Conservation (phyloP, 2,113 vertebrate species). For the Paracanthobrama guichenoti region DNA sequence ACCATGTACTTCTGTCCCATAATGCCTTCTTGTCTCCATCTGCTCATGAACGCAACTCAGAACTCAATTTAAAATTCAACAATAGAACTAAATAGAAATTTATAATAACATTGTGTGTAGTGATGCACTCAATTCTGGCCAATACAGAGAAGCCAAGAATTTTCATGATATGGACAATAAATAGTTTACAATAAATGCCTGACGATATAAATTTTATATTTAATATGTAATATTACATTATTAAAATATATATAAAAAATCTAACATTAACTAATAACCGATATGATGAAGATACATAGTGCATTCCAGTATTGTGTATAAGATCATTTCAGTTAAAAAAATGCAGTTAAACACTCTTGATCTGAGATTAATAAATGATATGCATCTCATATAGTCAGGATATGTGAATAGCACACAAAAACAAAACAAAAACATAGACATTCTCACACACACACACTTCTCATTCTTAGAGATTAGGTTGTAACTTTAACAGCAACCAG, state of each 20-base stretch:
- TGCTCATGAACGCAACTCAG: neutral
- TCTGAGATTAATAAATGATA: neutral
- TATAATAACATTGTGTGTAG: neutral
- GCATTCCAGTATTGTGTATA: neutral
- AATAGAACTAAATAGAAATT: neutral
- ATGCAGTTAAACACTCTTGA: neutral
- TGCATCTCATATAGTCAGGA: neutral
- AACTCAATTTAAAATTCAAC: slow-evolving; percentile 2
- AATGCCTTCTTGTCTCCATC: slow-evolving; percentile 6
- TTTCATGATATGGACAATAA: neutral
- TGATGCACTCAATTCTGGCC: neutral
- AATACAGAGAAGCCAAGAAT: neutral
- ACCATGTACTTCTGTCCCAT: slow-evolving; percentile 16
- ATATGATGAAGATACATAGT: neutral
- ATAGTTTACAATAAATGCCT: neutral
- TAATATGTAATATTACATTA: neutral
- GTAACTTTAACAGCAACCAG: neutral
- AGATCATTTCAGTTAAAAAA: neutral
- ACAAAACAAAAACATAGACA: neutral
- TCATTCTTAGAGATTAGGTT: neutral
- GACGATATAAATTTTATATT: neutral
- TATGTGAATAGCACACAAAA: slow-evolving; percentile 2
- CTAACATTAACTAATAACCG: neutral
- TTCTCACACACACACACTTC: slow-evolving; percentile 5
- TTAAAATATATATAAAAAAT: no score